Conservation (phyloP, 2,888 invertebrate species). For the Eretmocerus hayati region DNA sequence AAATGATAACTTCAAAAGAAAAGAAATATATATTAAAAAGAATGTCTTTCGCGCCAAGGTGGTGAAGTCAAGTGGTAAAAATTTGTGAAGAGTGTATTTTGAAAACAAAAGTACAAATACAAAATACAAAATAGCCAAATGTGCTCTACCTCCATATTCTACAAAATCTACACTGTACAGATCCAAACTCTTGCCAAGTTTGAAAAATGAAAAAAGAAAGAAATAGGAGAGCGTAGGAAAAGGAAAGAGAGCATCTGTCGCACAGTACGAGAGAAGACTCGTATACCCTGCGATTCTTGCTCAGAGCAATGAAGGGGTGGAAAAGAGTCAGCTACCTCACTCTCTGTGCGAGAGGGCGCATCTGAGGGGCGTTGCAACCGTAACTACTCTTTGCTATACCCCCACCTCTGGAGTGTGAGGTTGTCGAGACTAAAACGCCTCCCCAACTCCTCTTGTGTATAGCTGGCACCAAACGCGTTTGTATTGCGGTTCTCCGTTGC, state of each 20-base stretch:
- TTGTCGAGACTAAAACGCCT: slow-evolving; percentile 22
- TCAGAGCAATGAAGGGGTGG: slow-evolving; percentile 2
- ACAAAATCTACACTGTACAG: too few species aligned
- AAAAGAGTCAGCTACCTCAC: slow-evolving; percentile 6
- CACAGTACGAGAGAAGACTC: not conserved
- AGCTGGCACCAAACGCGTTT: slow-evolving; percentile 13
- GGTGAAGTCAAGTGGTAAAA: too few species aligned
- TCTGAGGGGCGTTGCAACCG: slow-evolving; percentile 18
- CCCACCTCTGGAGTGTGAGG: slow-evolving; percentile 13
- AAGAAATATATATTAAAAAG: too few species aligned
- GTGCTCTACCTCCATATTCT: too few species aligned
- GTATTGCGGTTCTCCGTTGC: slow-evolving; percentile 27
- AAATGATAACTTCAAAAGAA: too few species aligned
- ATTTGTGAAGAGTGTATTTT: too few species aligned
- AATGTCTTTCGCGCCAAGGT: too few species aligned
- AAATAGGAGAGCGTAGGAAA: not conserved
- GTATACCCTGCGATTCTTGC: not conserved
- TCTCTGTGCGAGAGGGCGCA: too few species aligned
- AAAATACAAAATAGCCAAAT: too few species aligned
- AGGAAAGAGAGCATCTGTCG: slow-evolving; percentile 5
- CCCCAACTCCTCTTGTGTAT: slow-evolving; percentile 23
- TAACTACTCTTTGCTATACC: slow-evolving; percentile 7
- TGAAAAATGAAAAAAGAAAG: too few species aligned
- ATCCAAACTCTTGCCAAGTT: too few species aligned
- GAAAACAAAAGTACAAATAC: too few species aligned